Evolutionary conservation across 2,113 vertebrate genomes (phyloP).

Genomic region (Urocitellus parryii): DNA sequence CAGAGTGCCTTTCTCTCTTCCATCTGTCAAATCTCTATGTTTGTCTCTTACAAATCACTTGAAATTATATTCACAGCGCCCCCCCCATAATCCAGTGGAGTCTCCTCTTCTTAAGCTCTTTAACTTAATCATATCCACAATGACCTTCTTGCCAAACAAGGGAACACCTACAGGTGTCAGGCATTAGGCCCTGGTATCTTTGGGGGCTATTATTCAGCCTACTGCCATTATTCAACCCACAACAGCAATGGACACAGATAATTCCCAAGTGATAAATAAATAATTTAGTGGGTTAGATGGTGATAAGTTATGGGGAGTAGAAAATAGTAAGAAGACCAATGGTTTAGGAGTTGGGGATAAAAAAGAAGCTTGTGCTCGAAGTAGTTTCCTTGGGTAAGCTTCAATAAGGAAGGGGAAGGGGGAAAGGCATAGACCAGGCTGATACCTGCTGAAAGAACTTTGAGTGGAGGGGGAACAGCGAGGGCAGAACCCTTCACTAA

Average conservation of each 20-base stretch:
- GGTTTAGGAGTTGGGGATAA: neutral
- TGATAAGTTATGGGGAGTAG: neutral
- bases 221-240: neutral
- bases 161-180: neutral
- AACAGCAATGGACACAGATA: neutral
- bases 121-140: neutral
- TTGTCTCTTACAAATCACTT: neutral
- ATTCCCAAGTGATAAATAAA: neutral
- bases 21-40: neutral
- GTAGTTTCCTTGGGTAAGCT: neutral
- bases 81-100: neutral
- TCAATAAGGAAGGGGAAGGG: neutral
- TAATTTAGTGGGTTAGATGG: neutral
- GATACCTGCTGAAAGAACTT: neutral
- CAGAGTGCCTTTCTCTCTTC: neutral
- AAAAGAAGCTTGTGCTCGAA: neutral
- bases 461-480: accelerated
- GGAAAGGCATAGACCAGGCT: neutral
- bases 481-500: neutral
- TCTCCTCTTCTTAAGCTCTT: neutral
- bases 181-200: neutral
- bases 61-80: neutral
- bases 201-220: neutral
- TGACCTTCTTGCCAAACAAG: neutral
- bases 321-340: neutral